phyloP scores from a whole-genome alignment of 2,113 vertebrate species.

The human (Homo sapiens) region DNA sequence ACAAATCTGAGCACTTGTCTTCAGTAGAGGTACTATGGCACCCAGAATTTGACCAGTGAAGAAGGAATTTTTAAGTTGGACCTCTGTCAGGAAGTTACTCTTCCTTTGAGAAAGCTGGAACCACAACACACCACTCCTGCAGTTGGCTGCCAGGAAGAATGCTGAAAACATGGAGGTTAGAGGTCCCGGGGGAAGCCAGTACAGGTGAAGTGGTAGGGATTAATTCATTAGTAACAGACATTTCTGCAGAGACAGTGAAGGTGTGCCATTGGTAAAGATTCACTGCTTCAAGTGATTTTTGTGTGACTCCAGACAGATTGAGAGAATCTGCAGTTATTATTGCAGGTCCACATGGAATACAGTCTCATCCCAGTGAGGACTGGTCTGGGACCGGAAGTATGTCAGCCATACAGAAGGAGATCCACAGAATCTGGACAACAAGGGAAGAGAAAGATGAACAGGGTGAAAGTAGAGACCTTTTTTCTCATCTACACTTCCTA shows the following conservation, averaged over 20 bases:
- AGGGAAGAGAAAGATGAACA: background rate
- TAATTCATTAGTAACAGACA: background rate
- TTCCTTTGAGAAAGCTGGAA: background rate
- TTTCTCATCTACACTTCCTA: conserved; percentile 9
- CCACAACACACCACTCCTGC: background rate
- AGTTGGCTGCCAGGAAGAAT: background rate
- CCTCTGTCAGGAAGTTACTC: background rate
- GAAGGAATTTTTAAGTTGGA: background rate
- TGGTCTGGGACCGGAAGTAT: background rate
- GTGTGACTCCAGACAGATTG: background rate
- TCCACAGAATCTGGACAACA: background rate
- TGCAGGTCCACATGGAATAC: background rate
- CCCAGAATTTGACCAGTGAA: background rate
- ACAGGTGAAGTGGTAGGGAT: background rate
- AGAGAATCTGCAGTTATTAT: background rate
- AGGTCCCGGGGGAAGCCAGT: background rate
- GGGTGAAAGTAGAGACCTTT: background rate
- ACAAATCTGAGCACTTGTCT: background rate
- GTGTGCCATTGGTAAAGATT: background rate
- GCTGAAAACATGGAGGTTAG: background rate
- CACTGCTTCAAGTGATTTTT: background rate
- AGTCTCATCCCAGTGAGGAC: background rate
- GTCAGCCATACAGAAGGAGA: background rate
- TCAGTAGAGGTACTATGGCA: background rate
- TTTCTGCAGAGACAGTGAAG: background rate